Base-by-base conservation (phyloP, 2,797 vertebrate species). In the Sebastes cheni region DNA sequence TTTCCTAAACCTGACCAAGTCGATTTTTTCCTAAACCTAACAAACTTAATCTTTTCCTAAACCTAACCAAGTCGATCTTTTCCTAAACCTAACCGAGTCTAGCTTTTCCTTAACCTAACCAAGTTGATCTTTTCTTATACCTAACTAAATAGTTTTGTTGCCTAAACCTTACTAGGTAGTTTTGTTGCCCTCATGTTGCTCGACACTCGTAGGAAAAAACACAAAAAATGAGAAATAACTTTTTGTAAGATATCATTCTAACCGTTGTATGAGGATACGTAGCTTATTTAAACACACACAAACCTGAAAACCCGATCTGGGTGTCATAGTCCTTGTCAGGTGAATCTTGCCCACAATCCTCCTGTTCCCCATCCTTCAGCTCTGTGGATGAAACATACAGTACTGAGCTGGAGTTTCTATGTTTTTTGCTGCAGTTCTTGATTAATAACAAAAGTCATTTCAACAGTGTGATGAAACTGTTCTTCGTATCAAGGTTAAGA, bases 271-370 rank as follows among this genome's bases (percentile, higher is more conserved):
- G n/a, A 2, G n/a, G 50, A 54, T 22, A 22, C 1, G 52, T 22
- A 2, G 20, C 8, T 5, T 13, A 66, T 66, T 59, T 22, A 75
- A 32, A 74, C 11, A 72, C 3, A 75, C 82, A 75, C 85, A 93
- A 89, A 93, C 91, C 90, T 88, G 90, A 82, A 50, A 50, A 56
- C 58, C 82, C 79, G 16, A 83, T 80, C 60, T 93, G 75, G 1
- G 92, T 96, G 79, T 97, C 95, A n/a, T 96, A 95, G 78, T 95
- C 94, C 86, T 95, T 95, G 78, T 96, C 86, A 1, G 96, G 90
- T 0, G 95, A 94, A 68, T 96, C 96, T 56, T 95, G 92, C 5
- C 85, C 91, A 80, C 82, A 85, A 2, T 97, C 95, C 0, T 97
- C 96, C 1, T 91, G 91, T 79, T 97, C 95, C 0, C 91, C 96